These are phyloP conservation scores for Hirtodrosophila alboralis DNA, from an alignment of 2,888 invertebrate genomes.

Conservation along the genomic window DNA sequence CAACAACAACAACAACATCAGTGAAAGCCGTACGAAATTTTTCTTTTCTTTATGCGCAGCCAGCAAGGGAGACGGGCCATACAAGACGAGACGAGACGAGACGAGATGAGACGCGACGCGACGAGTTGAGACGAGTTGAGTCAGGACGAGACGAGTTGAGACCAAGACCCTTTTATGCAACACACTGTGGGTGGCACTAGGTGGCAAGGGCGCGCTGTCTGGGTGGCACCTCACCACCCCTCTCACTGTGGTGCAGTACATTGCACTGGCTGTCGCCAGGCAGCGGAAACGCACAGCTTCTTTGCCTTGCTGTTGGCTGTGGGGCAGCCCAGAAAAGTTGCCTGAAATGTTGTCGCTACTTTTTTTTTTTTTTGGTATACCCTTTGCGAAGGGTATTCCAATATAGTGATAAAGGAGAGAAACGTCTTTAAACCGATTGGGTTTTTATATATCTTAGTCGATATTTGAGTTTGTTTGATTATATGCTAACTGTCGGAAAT, in stretches of 20 bases:
- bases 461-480: too few relatives aligned
- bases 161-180: slow-evolving; percentile 73
- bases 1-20: slow-evolving; percentile 27
- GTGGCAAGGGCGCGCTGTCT: slow-evolving; percentile 38
- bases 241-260: slow-evolving; percentile 42
- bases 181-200: slow-evolving; percentile 8
- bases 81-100: slow-evolving; percentile 22
- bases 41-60: slow-evolving; percentile 76
- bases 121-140: slow-evolving; percentile 11
- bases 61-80: slow-evolving; percentile 47
- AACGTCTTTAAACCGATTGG: too few relatives aligned
- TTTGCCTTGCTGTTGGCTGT: slow-evolving; percentile 73
- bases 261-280: slow-evolving; percentile 55
- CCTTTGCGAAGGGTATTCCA: too few relatives aligned
- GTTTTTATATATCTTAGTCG: too few relatives aligned
- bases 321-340: slow-evolving; percentile 69
- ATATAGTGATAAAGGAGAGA: too few relatives aligned
- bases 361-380: slow-evolving; percentile 16
- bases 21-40: slow-evolving; percentile 75
- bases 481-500: too few relatives aligned
- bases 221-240: too few relatives aligned
- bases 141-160: slow-evolving; percentile 59
- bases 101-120: slow-evolving; percentile 1
- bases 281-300: slow-evolving; percentile 78
- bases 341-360: slow-evolving; percentile 71